These are phyloP conservation scores for Anoplophora glabripennis DNA, from an alignment of 1,140 invertebrate genomes.

Conservation along the genomic window DNA sequence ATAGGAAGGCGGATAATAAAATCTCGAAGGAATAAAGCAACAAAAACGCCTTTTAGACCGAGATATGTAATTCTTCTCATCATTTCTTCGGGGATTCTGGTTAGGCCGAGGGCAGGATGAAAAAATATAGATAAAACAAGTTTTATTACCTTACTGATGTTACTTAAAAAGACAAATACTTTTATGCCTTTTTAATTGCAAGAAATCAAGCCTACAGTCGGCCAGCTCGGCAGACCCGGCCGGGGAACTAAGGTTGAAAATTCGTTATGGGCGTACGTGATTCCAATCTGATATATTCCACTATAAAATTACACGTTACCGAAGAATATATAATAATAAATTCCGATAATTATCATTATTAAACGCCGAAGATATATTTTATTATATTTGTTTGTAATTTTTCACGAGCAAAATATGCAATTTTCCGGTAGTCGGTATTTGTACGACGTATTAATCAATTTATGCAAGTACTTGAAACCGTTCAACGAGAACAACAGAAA, in stretches of 20 bases:
- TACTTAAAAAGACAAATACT: constrained; percentile 32
- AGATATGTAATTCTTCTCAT: too few relatives aligned
- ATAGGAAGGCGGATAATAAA: too few relatives aligned
- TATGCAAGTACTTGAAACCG: not conserved
- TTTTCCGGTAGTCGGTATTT: constrained; percentile 45
- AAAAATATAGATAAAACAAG: constrained; percentile 28
- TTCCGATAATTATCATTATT: constrained; percentile 49
- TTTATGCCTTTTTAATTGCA: constrained; percentile 45
- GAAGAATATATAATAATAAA: constrained; percentile 46
- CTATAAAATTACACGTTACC: constrained; percentile 45
- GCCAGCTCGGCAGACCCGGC: constrained; percentile 21
- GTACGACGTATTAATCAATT: constrained; percentile 44
- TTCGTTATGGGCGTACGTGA: constrained; percentile 23
- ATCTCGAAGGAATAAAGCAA: too few relatives aligned
- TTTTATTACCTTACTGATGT: constrained; percentile 34
- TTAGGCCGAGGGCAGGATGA: not conserved
- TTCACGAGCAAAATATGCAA: constrained; percentile 46
- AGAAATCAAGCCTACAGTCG: constrained; percentile 40
- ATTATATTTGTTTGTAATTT: constrained; percentile 49
- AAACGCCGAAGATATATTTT: constrained; percentile 44
- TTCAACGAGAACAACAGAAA: too few relatives aligned
- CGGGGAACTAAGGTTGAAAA: constrained; percentile 10
- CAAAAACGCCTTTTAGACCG: too few relatives aligned
- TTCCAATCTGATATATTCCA: constrained; percentile 40
- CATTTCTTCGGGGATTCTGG: too few relatives aligned